These are phyloP conservation scores for Falco biarmicus DNA, from an alignment of 2,797 vertebrate species.

Conservation along the genomic window DNA sequence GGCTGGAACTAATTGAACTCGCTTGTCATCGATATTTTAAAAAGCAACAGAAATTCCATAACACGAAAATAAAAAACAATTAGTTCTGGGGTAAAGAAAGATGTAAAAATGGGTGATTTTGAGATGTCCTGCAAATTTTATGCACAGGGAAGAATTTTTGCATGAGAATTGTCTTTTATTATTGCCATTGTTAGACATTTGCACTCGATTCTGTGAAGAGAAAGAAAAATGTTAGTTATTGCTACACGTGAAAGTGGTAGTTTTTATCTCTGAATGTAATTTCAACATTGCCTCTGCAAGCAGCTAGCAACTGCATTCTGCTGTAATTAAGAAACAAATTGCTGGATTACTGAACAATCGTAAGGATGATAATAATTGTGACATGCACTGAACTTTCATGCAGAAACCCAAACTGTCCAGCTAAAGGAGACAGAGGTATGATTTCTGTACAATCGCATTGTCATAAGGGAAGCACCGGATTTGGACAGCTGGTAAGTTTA, in stretches of 20 bases:
- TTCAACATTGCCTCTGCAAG: constrained; percentile 52
- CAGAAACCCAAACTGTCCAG: constrained; percentile 1
- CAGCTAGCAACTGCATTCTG: constrained; percentile 46
- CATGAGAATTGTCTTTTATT: constrained; percentile 76
- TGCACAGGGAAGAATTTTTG: constrained; percentile 68
- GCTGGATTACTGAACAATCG: constrained; percentile 65
- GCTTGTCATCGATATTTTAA: constrained; percentile 83
- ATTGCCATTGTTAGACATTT: constrained; percentile 66
- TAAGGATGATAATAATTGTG: constrained; percentile 19
- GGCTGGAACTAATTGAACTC: constrained; percentile 92
- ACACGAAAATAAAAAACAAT: constrained; percentile 31
- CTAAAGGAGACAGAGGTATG: not conserved
- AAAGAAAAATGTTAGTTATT: constrained; percentile 52
- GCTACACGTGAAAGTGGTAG: constrained; percentile 31
- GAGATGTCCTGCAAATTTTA: constrained; percentile 41
- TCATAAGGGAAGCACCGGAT: not conserved
- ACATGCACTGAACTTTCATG: constrained; percentile 30
- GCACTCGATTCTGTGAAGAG: constrained; percentile 65
- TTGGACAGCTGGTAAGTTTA: not conserved
- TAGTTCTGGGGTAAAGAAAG: not conserved
- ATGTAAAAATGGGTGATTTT: not conserved
- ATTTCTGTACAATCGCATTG: not conserved
- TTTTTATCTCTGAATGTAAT: constrained; percentile 78
- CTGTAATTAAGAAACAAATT: constrained; percentile 52
- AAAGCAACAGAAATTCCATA: constrained; percentile 40